Evolutionary conservation across 2,797 vertebrate genomes (phyloP).

Genomic region (Trematomus bernacchii): DNA sequence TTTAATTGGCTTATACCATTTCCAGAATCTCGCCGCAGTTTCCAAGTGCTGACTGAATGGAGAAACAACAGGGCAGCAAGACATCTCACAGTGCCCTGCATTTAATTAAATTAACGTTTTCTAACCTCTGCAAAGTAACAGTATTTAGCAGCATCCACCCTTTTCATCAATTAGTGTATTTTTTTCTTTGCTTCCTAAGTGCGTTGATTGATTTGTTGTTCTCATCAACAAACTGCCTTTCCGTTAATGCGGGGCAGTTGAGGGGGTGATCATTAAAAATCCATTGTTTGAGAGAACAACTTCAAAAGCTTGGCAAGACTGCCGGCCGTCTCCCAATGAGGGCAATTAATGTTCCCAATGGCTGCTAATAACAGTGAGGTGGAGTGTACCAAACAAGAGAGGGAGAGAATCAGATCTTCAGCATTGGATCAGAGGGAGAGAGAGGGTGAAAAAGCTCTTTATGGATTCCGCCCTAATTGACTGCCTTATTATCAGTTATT

Average conservation of each 20-base stretch:
- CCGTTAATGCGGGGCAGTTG: constrained; percentile 30
- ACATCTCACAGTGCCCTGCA: background rate
- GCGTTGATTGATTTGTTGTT: constrained; percentile 70
- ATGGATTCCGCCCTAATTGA: constrained; percentile 58
- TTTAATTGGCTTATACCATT: background rate
- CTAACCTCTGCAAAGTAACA: constrained; percentile 51
- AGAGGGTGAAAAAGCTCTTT: constrained; percentile 45
- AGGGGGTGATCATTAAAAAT: constrained; percentile 75
- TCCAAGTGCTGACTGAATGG: background rate
- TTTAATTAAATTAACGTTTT: constrained; percentile 47
- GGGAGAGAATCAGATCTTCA: constrained; percentile 37
- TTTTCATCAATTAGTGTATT: constrained; percentile 43
- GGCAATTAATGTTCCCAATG: constrained; percentile 76
- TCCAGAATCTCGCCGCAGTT: background rate
- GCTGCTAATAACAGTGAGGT: constrained; percentile 62
- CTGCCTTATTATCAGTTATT: constrained; percentile 58
- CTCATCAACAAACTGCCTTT: constrained; percentile 54
- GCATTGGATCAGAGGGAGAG: constrained; percentile 20
- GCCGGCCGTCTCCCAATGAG: constrained; percentile 68
- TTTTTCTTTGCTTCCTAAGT: constrained; percentile 28
- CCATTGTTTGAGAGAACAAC: constrained; percentile 71
- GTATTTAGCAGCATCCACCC: constrained; percentile 46
- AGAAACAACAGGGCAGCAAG: background rate
- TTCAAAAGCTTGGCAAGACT: constrained; percentile 75
- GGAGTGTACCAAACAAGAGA: constrained; percentile 38